Evolutionary conservation across 2,797 vertebrate genomes (phyloP).

Genomic region (Cyprinodon diabolis): DNA sequence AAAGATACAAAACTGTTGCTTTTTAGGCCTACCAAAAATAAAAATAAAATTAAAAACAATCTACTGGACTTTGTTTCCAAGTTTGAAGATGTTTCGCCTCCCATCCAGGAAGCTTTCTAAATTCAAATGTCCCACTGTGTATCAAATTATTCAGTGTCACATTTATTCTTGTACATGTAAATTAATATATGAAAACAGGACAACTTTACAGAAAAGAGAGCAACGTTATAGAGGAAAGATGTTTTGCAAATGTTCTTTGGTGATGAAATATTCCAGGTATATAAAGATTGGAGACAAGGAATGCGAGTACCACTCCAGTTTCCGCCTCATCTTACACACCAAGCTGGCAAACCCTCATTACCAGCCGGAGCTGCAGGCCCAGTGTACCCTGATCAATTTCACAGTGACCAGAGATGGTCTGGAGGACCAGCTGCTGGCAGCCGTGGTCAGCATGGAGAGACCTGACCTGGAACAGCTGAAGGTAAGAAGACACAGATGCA

Average conservation of each 20-base stretch:
- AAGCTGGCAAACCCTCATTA: constrained; percentile 96
- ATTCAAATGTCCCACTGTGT: too few relatives aligned
- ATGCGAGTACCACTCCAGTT: constrained; percentile 89
- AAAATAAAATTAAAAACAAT: too few relatives aligned
- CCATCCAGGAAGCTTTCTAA: too few relatives aligned
- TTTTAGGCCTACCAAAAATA: too few relatives aligned
- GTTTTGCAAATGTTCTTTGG: background rate
- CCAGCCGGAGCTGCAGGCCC: constrained; percentile 95
- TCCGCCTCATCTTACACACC: constrained; percentile 94
- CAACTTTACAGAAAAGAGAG: background rate
- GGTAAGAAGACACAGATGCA: constrained; percentile 72
- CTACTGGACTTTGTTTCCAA: too few relatives aligned
- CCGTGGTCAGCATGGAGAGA: constrained; percentile 91
- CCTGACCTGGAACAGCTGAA: constrained; percentile 95
- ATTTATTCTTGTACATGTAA: background rate
- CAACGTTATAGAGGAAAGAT: background rate
- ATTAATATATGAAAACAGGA: background rate
- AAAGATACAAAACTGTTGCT: too few relatives aligned
- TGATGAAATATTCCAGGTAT: constrained; percentile 74
- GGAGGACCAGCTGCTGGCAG: constrained; percentile 93
- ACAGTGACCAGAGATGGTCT: constrained; percentile 90
- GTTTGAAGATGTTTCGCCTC: too few relatives aligned
- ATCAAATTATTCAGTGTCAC: background rate
- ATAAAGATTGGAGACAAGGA: constrained; percentile 96
- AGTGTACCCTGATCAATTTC: constrained; percentile 97